Evolutionary conservation across 2,888 invertebrate species (phyloP), one percentile per base, ranked within the genome.

Genomic region (Andrena bicolor): DNA sequence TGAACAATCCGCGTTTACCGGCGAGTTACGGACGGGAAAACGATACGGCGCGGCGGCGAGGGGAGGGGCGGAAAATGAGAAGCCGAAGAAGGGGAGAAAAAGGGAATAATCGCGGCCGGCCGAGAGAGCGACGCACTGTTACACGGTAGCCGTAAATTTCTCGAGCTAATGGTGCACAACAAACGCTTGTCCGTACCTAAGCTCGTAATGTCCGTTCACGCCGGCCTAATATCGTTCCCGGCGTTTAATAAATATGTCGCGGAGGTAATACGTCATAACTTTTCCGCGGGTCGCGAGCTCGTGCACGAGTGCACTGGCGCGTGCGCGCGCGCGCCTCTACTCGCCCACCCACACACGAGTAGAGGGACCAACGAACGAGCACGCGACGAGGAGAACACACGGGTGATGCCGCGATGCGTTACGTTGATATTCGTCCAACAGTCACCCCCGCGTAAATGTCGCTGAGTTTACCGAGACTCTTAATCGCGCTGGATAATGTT

Each of bases 201-300:
- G 83, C 87, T 88, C 87, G 83, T 82, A 89, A 88, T 86, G 88
- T 90, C 88, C 86, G 88, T 92, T 90, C 89, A 84, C 90, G 83
- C 87, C 89, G 84, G 89, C 87, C 91, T 92, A 91, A 92, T 91
- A 90, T 91, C 90, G 87, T 86, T 88, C 85, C 80, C 78, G 83
- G 84, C 86, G 84, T 86, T 84, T 90, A 90, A 92, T 93, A 92
- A 93, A 93, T 92, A 92, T 88, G 90, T 92, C 91, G 87, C 83
- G 80, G n/a, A 68, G 87, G 78, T 76, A 80, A 83, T 90, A 86
- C 87, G 87, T 91, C 90, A 88, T 90, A 90, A 91, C 88, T 89
- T 90, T 88, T 86, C 82, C 78, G 68, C 73, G 82, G 72, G 65
- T 68, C 70, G 80, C 80, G 84, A 70, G 81, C 76, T 63, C 75